A percentile compares a stretch with the other conserved stretches of the same genome.
phyloP scores from a whole-genome alignment of 1,140 invertebrate species.

The Cydia pomonella region DNA sequence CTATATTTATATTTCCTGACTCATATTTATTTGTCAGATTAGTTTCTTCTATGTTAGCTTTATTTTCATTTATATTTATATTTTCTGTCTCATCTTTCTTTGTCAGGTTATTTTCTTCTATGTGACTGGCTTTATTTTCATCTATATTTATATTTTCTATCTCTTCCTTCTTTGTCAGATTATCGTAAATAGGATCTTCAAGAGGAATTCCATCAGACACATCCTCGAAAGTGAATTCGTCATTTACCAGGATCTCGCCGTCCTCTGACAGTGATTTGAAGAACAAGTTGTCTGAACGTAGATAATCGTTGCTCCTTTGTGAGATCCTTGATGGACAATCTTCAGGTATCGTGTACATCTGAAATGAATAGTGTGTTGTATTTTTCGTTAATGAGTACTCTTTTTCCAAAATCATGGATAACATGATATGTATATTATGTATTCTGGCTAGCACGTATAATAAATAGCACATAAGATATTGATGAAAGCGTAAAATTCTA shows the following conservation, averaged over 20 bases:
- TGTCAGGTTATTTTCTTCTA: conserved; percentile 39
- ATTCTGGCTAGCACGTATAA: too few species aligned
- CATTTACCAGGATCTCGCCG: conserved; percentile 58
- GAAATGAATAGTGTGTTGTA: conserved; percentile 32
- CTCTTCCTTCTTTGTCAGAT: conserved; percentile 46
- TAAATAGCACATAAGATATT: too few species aligned
- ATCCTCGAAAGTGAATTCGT: conserved; percentile 66
- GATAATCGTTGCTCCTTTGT: conserved; percentile 50
- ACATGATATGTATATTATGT: too few species aligned
- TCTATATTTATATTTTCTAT: conserved; percentile 35
- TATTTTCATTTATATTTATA: conserved; percentile 19
- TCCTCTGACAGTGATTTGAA: conserved; percentile 56
- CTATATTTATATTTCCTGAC: conserved; percentile 34
- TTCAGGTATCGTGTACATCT: conserved; percentile 72
- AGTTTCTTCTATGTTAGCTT: conserved; percentile 37
- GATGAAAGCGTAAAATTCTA: too few species aligned
- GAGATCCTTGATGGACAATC: conserved; percentile 61
- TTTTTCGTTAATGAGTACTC: background rate
- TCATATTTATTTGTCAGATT: conserved; percentile 51
- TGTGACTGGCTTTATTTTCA: background rate
- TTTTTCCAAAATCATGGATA: too few species aligned
- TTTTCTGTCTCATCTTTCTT: conserved; percentile 39
- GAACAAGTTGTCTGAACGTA: conserved; percentile 61
- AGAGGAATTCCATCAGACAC: conserved; percentile 65
- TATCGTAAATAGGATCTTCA: conserved; percentile 68